These are phyloP conservation scores for Sarcophaga caerulescens DNA, from an alignment of 2,888 invertebrate genomes.

Conservation along the genomic window DNA sequence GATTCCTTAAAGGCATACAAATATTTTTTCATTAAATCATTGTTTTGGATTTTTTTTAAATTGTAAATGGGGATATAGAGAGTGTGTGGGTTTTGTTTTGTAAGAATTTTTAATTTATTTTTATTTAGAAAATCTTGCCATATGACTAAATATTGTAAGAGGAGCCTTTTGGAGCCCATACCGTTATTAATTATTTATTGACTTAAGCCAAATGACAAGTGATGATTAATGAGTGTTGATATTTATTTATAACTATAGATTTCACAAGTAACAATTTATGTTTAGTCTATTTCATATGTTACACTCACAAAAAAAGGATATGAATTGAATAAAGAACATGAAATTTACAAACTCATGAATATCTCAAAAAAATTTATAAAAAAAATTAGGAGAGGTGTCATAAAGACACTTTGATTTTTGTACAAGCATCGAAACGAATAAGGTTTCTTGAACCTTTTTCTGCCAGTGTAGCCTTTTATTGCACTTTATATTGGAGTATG, in stretches of 20 bases:
- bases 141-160: constrained; percentile 8
- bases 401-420: not conserved
- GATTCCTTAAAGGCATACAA: no score
- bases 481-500: constrained; percentile 9
- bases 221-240: constrained; percentile 72
- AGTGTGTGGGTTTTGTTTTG: no score
- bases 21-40: no score
- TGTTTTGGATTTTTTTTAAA: no score
- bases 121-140: not conserved
- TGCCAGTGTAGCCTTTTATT: constrained; percentile 5
- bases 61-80: no score
- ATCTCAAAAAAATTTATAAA: no score
- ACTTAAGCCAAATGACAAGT: constrained; percentile 70
- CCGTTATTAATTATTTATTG: constrained; percentile 63
- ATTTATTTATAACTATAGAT: constrained; percentile 65
- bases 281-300: constrained; percentile 31
- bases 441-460: not conserved
- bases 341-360: no score
- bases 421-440: no score
- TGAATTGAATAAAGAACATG: no score
- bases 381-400: not conserved
- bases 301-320: constrained; percentile 42
- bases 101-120: not conserved
- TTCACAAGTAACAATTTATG: constrained; percentile 64
- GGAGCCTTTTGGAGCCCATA: constrained; percentile 15